Evolutionary conservation across 2,113 vertebrate genomes (phyloP), one percentile per base, ranked within the genome.

Genomic region (Platycercus adscitus): DNA sequence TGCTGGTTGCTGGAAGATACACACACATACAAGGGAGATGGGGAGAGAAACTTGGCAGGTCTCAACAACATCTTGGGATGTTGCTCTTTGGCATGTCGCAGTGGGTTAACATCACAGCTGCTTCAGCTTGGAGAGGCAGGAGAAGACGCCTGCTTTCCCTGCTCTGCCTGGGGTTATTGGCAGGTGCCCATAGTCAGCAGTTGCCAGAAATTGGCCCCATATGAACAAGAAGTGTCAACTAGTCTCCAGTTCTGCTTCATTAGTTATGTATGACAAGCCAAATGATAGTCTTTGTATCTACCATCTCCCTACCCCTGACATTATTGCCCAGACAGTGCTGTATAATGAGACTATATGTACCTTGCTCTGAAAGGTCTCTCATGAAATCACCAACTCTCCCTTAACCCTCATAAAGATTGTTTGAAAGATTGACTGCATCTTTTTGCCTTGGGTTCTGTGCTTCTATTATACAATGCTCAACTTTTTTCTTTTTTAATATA

Each of bases 391-490:
- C 75, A 84, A n/a, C 44, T 49, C 89, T 79, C 78, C 89, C 91
- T 63, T 47, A 88, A 83, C 44, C 37, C 61, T 89, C 86, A 77
- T 80, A 93, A 93, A 89, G 75, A 72, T 82, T 3, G 1, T 95
- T 81, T 91, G 47, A 61, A 92, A 94, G 95, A 95, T 49, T 91
- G 88, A 90, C 95, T 88, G 72, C 23, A 64, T 81, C 55, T 39
- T 93, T 92, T 96, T 91, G 96, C 90, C 96, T 94, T 95, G 86
- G 95, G 96, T 94, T 96, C 86, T 95, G 11, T 85, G 64, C 28
- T 87, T 96, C 94, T 89, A 96, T 97, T 96, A 95, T 96, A 93
- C 11, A 65, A 41, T 65, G n/a, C 23, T 71, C 70, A 87, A 81
- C 14, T 69, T 76, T 49, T 11, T 47, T 63, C 13, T 14, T 35